Evolutionary conservation across 1,140 invertebrate species (phyloP).

Genomic region (Helicoverpa zea): DNA sequence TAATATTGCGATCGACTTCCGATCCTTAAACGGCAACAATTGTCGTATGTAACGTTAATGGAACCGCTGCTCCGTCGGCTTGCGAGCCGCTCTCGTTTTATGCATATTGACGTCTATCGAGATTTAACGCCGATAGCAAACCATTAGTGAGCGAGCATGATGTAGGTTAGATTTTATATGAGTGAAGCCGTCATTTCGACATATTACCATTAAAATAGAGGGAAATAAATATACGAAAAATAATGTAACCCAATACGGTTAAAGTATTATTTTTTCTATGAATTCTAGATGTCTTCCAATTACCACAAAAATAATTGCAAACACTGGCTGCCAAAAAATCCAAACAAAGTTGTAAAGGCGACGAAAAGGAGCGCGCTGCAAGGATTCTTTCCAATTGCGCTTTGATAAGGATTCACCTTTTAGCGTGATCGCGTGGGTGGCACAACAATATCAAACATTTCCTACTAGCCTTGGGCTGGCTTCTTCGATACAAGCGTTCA

Average conservation of each 20-base stretch:
- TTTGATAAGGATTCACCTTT: conserved; percentile 73
- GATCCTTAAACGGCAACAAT: conserved; percentile 79
- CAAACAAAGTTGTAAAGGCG: conserved; percentile 51
- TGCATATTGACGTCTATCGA: conserved; percentile 58
- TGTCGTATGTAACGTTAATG: conserved; percentile 74
- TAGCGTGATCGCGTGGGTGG: conserved; percentile 54
- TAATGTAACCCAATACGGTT: too few relatives aligned
- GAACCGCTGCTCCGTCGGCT: conserved; percentile 54
- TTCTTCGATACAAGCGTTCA: background rate
- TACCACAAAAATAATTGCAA: background rate
- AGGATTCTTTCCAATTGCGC: conserved; percentile 77
- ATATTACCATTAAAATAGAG: background rate
- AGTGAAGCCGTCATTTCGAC: conserved; percentile 1
- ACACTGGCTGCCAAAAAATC: background rate
- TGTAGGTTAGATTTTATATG: background rate
- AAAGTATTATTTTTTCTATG: background rate
- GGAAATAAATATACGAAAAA: too few relatives aligned
- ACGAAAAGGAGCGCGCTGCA: conserved; percentile 63
- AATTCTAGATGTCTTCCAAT: background rate
- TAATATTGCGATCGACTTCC: conserved; percentile 75
- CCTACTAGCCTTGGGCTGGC: conserved; percentile 1
- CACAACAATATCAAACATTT: conserved; percentile 69
- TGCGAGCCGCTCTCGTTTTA: conserved; percentile 60
- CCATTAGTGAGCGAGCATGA: conserved; percentile 29
- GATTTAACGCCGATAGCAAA: conserved; percentile 39